These are phyloP conservation scores for Percopsis omiscomaycus DNA, from an alignment of 2,797 vertebrate genomes.

Conservation along the genomic window DNA sequence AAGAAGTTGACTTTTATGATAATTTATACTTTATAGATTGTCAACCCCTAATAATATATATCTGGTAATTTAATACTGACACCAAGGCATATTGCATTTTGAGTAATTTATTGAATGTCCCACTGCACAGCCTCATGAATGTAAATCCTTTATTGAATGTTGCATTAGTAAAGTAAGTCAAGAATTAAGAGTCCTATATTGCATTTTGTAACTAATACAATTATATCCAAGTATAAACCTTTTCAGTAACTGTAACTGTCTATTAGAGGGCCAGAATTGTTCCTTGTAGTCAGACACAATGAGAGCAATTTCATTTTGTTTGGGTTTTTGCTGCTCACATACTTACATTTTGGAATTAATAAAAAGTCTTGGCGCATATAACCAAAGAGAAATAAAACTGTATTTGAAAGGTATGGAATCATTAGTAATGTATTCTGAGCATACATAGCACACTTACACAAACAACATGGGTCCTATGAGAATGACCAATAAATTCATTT, in stretches of 20 bases:
- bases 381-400: too few relatives aligned
- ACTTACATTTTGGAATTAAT: too few relatives aligned
- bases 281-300: neutral
- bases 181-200: neutral
- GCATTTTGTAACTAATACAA: neutral
- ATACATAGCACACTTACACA: too few relatives aligned
- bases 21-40: neutral
- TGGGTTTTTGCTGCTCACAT: too few relatives aligned
- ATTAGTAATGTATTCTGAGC: too few relatives aligned
- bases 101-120: neutral
- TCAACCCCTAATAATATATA: neutral
- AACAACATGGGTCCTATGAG: too few relatives aligned
- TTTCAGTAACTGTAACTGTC: neutral
- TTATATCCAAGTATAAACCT: neutral
- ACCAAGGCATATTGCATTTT: neutral
- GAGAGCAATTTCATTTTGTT: neutral
- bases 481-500: too few relatives aligned
- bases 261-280: neutral
- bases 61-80: neutral
- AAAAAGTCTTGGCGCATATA: too few relatives aligned
- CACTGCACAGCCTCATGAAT: neutral
- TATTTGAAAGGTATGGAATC: too few relatives aligned
- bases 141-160: neutral
- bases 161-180: too few relatives aligned
- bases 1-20: conserved; percentile 15